Conservation (phyloP, 1,140 invertebrate species). For the Coenobita brevimanus region DNA sequence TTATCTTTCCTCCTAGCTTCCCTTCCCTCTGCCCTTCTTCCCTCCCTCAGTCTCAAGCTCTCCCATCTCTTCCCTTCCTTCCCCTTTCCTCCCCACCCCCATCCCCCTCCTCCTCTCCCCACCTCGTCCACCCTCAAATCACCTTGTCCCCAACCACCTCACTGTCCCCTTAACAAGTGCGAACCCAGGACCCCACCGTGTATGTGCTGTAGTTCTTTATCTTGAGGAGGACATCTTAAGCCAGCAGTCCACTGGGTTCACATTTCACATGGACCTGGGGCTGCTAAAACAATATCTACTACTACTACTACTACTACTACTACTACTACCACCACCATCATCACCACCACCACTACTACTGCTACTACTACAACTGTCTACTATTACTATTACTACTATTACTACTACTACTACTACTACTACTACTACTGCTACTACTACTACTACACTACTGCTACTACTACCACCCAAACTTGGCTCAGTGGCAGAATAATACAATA, state of each 20-base stretch:
- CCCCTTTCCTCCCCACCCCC: neutral
- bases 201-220: too few species aligned
- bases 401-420: slow-evolving; percentile 16
- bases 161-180: too few species aligned
- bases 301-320: neutral
- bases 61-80: neutral
- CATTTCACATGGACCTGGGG: too few species aligned
- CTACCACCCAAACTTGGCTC: too few species aligned
- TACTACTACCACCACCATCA: neutral
- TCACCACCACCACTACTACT: neutral
- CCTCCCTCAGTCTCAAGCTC: neutral
- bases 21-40: neutral
- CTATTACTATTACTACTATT: neutral
- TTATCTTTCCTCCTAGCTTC: too few species aligned
- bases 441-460: neutral
- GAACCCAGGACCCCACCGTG: too few species aligned
- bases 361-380: too few species aligned
- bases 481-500: too few species aligned
- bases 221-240: too few species aligned
- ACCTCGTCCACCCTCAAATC: too few species aligned
- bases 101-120: neutral
- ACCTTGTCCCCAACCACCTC: too few species aligned
- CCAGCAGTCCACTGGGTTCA: too few species aligned
- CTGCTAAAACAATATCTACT: neutral
- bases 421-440: neutral